Percentiles rank a stretch among this genome's conserved stretches.
phyloP scores from a whole-genome alignment of 30 jellyfish, hydroid and myxozoan species.

The Sanderia malayensis region DNA sequence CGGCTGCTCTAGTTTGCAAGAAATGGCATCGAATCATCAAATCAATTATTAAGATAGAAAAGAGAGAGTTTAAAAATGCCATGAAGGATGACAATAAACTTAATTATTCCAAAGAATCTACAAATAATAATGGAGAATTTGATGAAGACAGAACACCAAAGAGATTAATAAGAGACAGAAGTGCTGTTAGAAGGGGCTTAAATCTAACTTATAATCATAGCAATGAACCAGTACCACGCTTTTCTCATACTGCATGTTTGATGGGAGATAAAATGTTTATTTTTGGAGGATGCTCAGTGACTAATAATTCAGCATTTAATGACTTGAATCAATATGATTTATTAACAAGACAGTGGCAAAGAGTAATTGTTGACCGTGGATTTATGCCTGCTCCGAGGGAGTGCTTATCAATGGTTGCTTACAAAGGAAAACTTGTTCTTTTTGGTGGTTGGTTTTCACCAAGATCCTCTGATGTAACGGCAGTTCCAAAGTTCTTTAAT shows the following conservation, averaged over 20 bases:
- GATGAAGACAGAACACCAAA: constrained; percentile 20
- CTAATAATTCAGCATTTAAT: constrained; percentile 79
- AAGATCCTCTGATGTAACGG: constrained; percentile 58
- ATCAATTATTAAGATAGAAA: constrained; percentile 14
- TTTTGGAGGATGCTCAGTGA: constrained; percentile 84
- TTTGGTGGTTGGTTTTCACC: constrained; percentile 99
- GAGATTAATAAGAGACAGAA: neutral
- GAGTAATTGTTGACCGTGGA: constrained; percentile 63
- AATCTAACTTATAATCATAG: too few species aligned
- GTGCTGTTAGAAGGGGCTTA: constrained; percentile 28
- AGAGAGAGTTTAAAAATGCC: constrained; percentile 45
- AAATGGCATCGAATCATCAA: constrained; percentile 71
- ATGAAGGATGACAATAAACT: constrained; percentile 43
- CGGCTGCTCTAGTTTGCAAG: constrained; percentile 70
- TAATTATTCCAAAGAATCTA: constrained; percentile 27
- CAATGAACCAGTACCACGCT: constrained; percentile 84
- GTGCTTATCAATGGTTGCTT: constrained; percentile 74
- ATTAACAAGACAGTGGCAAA: constrained; percentile 58
- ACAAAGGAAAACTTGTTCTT: constrained; percentile 51
- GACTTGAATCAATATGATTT: constrained; percentile 74
- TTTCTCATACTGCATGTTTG: constrained; percentile 74
- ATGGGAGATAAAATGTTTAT: constrained; percentile 58
- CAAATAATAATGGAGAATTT: too few species aligned
- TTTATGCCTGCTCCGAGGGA: constrained; percentile 95
- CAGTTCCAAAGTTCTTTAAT: constrained; percentile 79